phyloP scores from a whole-genome alignment of 1,140 invertebrate genomes.

The Pseudomyrmex gracilis region DNA sequence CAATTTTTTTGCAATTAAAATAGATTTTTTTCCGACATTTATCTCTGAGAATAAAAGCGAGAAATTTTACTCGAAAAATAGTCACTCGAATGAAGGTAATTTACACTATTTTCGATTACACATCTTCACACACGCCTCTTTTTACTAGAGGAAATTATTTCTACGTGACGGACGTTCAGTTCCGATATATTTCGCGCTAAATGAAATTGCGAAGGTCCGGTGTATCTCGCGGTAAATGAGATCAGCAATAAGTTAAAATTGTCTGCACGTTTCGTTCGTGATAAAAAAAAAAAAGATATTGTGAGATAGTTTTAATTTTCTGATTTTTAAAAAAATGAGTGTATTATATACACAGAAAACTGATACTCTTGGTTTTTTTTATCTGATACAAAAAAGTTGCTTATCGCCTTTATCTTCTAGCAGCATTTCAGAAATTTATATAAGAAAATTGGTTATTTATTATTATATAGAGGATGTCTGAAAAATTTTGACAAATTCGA shows the following conservation, averaged over 20 bases:
- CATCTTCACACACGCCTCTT: constrained; percentile 11
- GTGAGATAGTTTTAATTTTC: not conserved
- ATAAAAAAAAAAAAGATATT: constrained; percentile 5
- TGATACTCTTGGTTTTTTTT: not conserved
- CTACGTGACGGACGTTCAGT: constrained; percentile 33
- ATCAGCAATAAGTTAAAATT: constrained; percentile 19
- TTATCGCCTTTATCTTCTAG: not conserved
- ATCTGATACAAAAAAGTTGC: not conserved
- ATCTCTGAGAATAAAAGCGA: constrained; percentile 12
- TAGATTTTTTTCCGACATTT: constrained; percentile 12
- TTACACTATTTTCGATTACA: constrained; percentile 45
- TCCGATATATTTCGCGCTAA: constrained; percentile 14
- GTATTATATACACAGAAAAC: not conserved
- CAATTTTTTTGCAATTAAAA: constrained; percentile 7
- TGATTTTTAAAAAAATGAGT: not conserved
- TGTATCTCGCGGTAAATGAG: constrained; percentile 14
- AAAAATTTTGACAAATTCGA: no score
- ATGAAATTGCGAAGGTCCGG: constrained; percentile 17
- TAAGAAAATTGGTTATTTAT: not conserved
- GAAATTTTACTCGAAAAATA: constrained; percentile 24
- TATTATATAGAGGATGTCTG: not conserved
- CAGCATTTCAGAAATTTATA: not conserved
- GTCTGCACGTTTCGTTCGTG: not conserved
- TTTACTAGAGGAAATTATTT: constrained; percentile 48
- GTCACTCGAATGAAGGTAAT: constrained; percentile 38